Percentiles rank a stretch among this genome's conserved stretches.
phyloP scores from a whole-genome alignment of 2,888 invertebrate genomes.

The Bellardia bayeri region DNA sequence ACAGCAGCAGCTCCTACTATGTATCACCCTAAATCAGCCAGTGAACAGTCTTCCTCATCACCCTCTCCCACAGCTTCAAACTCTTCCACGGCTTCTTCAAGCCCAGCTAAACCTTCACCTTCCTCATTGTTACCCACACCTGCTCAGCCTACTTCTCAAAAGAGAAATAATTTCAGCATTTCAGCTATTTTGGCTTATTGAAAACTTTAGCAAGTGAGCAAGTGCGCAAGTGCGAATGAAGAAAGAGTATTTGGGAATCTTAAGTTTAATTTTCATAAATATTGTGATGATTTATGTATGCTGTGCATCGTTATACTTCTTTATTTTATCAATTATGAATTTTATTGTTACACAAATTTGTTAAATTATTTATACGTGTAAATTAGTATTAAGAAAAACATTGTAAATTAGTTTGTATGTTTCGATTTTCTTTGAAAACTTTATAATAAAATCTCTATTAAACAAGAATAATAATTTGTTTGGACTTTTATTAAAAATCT shows the following conservation, averaged over 20 bases:
- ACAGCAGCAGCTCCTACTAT: neutral
- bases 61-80: neutral
- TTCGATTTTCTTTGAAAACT: neutral
- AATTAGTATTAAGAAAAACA: slow-evolving; percentile 32
- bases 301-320: slow-evolving; percentile 55
- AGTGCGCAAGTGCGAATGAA: neutral
- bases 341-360: slow-evolving; percentile 75
- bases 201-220: neutral
- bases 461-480: slow-evolving; percentile 1
- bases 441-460: slow-evolving; percentile 1
- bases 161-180: slow-evolving; percentile 83
- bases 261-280: neutral
- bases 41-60: neutral
- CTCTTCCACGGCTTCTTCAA: slow-evolving; percentile 12
- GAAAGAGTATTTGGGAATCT: neutral
- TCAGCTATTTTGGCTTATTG: slow-evolving; percentile 83
- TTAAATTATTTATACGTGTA: slow-evolving; percentile 47
- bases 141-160: slow-evolving; percentile 75
- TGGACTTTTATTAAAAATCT: neutral
- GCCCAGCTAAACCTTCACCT: neutral
- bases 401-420: slow-evolving; percentile 28
- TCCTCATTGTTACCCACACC: slow-evolving; percentile 45
- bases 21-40: neutral
- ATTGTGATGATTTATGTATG: slow-evolving; percentile 61
- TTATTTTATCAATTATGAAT: slow-evolving; percentile 58